A percentile compares a stretch with the other conserved stretches of the same genome.
Conservation (phyloP, 2,113 vertebrate genomes). For the Dinomys branickii region DNA sequence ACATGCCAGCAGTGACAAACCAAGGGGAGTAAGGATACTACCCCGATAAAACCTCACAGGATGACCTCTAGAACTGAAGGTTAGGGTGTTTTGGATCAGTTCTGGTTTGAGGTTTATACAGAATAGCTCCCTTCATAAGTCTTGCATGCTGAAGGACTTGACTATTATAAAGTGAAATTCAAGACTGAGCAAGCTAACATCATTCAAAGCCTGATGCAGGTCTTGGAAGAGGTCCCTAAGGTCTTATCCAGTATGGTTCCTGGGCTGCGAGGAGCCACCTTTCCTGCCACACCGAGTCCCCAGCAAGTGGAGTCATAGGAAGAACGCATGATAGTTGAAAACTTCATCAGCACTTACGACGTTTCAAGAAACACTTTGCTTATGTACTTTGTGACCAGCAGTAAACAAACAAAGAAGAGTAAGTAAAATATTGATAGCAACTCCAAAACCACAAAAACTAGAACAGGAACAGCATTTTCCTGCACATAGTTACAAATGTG, state of each 20-base stretch:
- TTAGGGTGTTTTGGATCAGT: not conserved
- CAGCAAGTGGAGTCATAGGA: not conserved
- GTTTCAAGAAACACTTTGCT: not conserved
- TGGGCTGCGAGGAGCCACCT: not conserved
- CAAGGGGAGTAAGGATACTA: not conserved
- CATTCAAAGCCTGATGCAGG: not conserved
- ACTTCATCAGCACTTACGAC: not conserved
- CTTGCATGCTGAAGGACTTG: constrained; percentile 22
- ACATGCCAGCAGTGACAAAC: not conserved
- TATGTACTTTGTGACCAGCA: not conserved
- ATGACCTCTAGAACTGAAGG: not conserved
- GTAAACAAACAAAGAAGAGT: not conserved
- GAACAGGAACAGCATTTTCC: not conserved
- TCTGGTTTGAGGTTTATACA: not conserved
- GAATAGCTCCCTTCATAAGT: not conserved
- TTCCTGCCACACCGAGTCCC: not conserved
- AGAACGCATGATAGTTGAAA: not conserved
- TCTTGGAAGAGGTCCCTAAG: not conserved
- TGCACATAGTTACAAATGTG: not conserved
- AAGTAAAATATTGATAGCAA: not conserved
- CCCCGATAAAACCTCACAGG: not conserved
- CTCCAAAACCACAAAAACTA: not conserved
- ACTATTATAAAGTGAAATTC: constrained; percentile 1
- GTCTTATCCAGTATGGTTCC: not conserved
- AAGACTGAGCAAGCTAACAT: constrained; percentile 35